Percentiles rank a stretch among this genome's conserved stretches.
These are phyloP conservation scores for Ormyrus rosae DNA, from an alignment of 2,888 invertebrate species.

Conservation along the genomic window DNA sequence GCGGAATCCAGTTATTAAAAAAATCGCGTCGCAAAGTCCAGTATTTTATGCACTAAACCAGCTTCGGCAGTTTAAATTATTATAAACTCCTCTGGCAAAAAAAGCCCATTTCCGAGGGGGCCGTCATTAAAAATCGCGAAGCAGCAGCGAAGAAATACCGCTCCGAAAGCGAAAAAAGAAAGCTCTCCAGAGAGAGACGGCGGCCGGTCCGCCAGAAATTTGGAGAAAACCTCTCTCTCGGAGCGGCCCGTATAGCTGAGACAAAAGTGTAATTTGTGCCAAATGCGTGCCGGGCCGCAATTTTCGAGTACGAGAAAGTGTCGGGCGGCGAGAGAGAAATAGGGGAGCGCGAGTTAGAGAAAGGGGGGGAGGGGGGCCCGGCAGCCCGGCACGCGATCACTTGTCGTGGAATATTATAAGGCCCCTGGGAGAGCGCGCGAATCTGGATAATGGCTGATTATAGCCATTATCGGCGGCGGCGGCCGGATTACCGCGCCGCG, in stretches of 20 bases:
- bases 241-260: slow-evolving; percentile 31
- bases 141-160: neutral
- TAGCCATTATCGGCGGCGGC: slow-evolving; percentile 53
- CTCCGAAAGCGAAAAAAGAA: neutral
- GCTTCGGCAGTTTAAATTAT: slow-evolving; percentile 20
- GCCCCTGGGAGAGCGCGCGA: slow-evolving; percentile 35
- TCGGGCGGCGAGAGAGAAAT: slow-evolving; percentile 17
- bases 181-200: neutral
- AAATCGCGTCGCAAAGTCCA: neutral
- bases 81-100: neutral
- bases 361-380: neutral
- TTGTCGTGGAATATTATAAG: slow-evolving; percentile 42
- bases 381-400: slow-evolving; percentile 42
- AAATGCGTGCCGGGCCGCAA: slow-evolving; percentile 46
- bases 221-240: neutral
- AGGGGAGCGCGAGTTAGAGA: slow-evolving; percentile 5
- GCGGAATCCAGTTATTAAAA: slow-evolving; percentile 18
- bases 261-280: slow-evolving; percentile 55
- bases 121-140: slow-evolving; percentile 48
- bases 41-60: slow-evolving; percentile 26
- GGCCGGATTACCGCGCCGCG: neutral
- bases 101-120: neutral
- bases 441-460: slow-evolving; percentile 55
- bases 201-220: slow-evolving; percentile 14
- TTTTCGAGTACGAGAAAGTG: slow-evolving; percentile 51